phyloP scores from a whole-genome alignment of 2,113 vertebrate species.

The Pituophis catenifer region DNA sequence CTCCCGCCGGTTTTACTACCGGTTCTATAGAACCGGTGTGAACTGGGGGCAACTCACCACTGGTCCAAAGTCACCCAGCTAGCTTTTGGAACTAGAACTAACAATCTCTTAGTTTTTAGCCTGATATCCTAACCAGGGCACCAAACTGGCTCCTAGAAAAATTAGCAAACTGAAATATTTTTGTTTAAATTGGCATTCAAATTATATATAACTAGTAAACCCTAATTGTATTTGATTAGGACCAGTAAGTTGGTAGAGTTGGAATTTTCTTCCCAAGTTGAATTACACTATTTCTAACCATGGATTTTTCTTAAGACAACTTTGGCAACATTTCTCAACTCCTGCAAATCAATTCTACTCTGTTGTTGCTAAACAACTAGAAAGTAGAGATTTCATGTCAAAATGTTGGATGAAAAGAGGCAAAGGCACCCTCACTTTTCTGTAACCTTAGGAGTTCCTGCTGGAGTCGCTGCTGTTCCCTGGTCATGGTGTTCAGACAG shows the following conservation, averaged over 20 bases:
- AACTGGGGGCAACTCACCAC: too few species aligned
- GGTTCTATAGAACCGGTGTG: too few species aligned
- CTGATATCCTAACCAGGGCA: not conserved
- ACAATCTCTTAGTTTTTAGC: not conserved
- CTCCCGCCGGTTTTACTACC: too few species aligned
- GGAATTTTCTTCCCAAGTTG: not conserved
- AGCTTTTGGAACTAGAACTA: not conserved
- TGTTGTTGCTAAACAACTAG: not conserved
- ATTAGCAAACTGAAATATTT: not conserved
- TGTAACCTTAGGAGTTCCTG: slow-evolving; percentile 52
- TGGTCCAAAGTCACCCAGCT: not conserved
- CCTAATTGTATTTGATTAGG: not conserved
- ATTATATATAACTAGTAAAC: not conserved
- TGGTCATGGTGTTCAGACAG: slow-evolving; percentile 45
- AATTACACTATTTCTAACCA: not conserved
- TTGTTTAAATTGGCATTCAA: not conserved
- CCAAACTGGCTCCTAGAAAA: not conserved
- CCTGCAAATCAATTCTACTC: not conserved
- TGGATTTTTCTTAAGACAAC: not conserved
- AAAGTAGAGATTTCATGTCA: not conserved
- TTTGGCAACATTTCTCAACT: not conserved
- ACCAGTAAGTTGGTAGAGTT: not conserved
- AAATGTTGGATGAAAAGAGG: not conserved
- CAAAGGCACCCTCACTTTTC: slow-evolving; percentile 44
- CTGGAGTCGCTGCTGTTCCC: slow-evolving; percentile 61